Percentiles rank a stretch among this genome's conserved stretches.
Evolutionary conservation across 2,113 vertebrate species (phyloP).

Genomic region (Nematolebias whitei): DNA sequence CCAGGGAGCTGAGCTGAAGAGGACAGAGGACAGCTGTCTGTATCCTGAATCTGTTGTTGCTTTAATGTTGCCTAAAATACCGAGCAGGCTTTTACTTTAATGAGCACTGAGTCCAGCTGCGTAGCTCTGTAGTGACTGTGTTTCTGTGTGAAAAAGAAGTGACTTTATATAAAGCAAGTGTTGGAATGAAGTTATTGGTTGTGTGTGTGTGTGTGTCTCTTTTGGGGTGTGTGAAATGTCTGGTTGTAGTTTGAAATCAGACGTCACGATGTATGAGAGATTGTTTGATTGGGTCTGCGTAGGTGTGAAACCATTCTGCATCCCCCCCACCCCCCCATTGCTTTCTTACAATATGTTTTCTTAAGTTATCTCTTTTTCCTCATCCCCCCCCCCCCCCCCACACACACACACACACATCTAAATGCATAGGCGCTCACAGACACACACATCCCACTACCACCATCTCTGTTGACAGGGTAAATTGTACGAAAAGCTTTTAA

Average conservation of each 20-base stretch:
- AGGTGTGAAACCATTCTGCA: conserved; percentile 67
- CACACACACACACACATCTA: conserved; percentile 32
- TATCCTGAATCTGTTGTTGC: conserved; percentile 59
- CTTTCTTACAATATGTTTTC: conserved; percentile 72
- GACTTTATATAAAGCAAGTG: not conserved
- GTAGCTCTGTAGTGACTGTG: conserved; percentile 14
- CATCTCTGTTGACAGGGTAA: conserved; percentile 80
- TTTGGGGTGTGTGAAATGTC: conserved; percentile 42
- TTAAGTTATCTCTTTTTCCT: conserved; percentile 69
- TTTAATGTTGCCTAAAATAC: conserved; percentile 72
- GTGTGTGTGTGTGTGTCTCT: conserved; percentile 12
- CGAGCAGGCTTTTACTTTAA: conserved; percentile 75
- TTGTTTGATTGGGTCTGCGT: conserved; percentile 56
- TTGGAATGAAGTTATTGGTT: not conserved
- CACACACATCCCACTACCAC: conserved; percentile 39
- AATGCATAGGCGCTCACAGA: conserved; percentile 36
- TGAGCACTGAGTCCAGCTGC: conserved; percentile 62
- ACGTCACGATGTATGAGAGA: conserved; percentile 47
- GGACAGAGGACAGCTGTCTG: conserved; percentile 53
- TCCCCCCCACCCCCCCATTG: conserved; percentile 51
- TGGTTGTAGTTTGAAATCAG: conserved; percentile 52
- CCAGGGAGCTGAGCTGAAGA: conserved; percentile 47
- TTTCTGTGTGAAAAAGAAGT: conserved; percentile 33
- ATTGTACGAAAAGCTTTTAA: conserved; percentile 84
- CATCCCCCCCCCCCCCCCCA: conserved; percentile 39